Conservation (phyloP, 2,797 vertebrate species). For the Melanotaenia maccullochi region DNA sequence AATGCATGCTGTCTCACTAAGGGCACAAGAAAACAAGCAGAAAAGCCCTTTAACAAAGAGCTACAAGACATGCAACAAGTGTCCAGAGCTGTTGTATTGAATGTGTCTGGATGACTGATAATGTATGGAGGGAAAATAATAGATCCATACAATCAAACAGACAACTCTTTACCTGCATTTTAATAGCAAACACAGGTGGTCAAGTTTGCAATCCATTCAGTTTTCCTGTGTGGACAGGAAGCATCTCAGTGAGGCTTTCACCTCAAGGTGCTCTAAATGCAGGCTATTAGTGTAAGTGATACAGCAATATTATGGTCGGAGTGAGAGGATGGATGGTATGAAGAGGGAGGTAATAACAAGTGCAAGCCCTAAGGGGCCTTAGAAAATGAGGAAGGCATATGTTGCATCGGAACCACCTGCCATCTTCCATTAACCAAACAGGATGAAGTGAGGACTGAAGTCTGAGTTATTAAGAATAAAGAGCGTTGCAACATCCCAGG, state of each 20-base stretch:
- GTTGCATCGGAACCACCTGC: slow-evolving; percentile 28
- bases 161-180: slow-evolving; percentile 11
- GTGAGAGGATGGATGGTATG: slow-evolving; percentile 20
- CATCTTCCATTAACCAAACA: slow-evolving; percentile 58
- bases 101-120: slow-evolving; percentile 4
- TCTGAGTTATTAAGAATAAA: slow-evolving; percentile 31
- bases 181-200: slow-evolving; percentile 4
- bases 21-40: too few relatives aligned
- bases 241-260: slow-evolving; percentile 42
- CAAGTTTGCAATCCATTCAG: not conserved
- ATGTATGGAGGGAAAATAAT: not conserved
- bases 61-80: not conserved
- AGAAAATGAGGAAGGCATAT: slow-evolving; percentile 7
- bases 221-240: slow-evolving; percentile 47
- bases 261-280: slow-evolving; percentile 52
- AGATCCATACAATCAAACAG: slow-evolving; percentile 32
- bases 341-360: slow-evolving; percentile 16
- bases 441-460: slow-evolving; percentile 29
- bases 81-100: not conserved
- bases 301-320: slow-evolving; percentile 64
- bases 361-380: slow-evolving; percentile 18
- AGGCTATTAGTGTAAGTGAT: slow-evolving; percentile 70
- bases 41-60: not conserved
- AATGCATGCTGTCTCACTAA: too few relatives aligned
- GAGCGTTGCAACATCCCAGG: slow-evolving; percentile 13